Evolutionary conservation across 35 echinoderm and acorn worm species (phyloP).

Genomic region (Ptychodera flava): DNA sequence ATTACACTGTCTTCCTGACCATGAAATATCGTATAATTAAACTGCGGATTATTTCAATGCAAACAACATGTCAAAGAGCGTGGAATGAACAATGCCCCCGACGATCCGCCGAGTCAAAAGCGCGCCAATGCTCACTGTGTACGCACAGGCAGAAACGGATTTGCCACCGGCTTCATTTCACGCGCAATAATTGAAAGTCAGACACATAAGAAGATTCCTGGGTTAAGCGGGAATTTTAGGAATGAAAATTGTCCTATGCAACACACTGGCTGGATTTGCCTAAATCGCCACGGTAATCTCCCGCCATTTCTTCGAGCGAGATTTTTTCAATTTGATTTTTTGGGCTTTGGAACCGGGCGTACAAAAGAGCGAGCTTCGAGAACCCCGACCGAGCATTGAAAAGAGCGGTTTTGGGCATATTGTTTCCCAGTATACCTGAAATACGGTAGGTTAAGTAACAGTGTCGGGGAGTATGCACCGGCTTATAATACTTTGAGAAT

Average conservation of each 20-base stretch:
- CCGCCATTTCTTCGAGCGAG: neutral
- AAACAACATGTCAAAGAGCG: neutral
- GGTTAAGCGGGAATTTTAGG: neutral
- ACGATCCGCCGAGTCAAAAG: neutral
- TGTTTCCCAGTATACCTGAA: too few relatives aligned
- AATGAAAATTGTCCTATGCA: neutral
- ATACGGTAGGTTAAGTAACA: too few relatives aligned
- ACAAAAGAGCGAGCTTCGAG: too few relatives aligned
- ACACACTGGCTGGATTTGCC: neutral
- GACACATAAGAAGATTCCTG: neutral
- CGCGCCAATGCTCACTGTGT: neutral
- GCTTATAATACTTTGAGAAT: too few relatives aligned
- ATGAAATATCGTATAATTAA: neutral
- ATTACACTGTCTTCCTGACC: neutral
- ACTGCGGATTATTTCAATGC: neutral
- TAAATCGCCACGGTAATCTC: neutral
- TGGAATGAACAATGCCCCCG: neutral
- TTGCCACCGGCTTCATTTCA: neutral
- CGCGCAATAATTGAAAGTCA: neutral
- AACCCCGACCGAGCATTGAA: too few relatives aligned
- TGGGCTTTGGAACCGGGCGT: too few relatives aligned
- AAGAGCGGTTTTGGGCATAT: too few relatives aligned
- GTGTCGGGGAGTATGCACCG: too few relatives aligned
- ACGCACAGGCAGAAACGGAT: neutral
- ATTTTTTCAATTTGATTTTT: neutral